Conservation (phyloP, 2,113 vertebrate species). For the Cavia aperea region DNA sequence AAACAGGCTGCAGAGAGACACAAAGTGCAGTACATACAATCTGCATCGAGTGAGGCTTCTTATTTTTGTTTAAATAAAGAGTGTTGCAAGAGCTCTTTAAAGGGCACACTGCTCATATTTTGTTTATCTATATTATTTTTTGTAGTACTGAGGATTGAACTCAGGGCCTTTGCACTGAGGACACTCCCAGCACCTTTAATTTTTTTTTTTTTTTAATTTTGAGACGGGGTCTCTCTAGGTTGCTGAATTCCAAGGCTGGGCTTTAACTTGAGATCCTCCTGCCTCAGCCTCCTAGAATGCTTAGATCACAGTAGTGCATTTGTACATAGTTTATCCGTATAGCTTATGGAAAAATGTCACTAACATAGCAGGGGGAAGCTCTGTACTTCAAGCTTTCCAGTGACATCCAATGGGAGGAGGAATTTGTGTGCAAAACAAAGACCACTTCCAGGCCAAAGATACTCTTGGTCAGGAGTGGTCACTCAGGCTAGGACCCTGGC, state of each 20-base stretch:
- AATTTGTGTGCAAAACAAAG: neutral
- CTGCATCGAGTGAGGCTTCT: neutral
- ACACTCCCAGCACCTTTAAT: neutral
- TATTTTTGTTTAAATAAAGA: neutral
- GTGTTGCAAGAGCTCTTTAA: neutral
- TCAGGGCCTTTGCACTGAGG: neutral
- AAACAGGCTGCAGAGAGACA: slow-evolving; percentile 3
- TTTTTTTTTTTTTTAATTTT: neutral
- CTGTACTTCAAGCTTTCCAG: neutral
- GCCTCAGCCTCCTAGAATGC: neutral
- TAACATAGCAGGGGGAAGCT: neutral
- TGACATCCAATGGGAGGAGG: neutral
- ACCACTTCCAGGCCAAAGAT: neutral
- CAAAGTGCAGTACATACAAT: neutral
- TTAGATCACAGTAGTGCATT: neutral
- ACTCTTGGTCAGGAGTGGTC: neutral
- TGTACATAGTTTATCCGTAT: neutral
- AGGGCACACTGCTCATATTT: neutral
- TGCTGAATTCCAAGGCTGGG: neutral
- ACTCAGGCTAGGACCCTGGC: neutral
- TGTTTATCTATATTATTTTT: neutral
- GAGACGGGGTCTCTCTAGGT: neutral
- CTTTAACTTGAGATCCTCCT: neutral
- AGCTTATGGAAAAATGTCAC: neutral
- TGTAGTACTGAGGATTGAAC: neutral